phyloP scores from a whole-genome alignment of 2,113 vertebrate species.

The Spilogale gracilis region DNA sequence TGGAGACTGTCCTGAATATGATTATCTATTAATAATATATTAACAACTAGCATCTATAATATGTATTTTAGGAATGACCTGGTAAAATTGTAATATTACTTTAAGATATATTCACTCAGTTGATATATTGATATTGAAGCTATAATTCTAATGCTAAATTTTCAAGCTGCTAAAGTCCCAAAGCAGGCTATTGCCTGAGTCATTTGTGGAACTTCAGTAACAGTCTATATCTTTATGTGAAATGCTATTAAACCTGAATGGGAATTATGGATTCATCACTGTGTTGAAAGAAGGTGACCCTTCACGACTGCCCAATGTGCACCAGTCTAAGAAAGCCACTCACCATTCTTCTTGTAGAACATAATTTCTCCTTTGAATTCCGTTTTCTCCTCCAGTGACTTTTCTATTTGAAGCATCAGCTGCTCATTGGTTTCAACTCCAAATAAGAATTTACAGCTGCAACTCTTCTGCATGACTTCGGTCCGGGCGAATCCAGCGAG shows the following conservation, averaged over 20 bases:
- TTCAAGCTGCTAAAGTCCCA: background rate
- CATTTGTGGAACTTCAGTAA: conserved; percentile 2
- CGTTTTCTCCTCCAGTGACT: conserved; percentile 95
- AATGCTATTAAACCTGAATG: background rate
- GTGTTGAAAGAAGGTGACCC: background rate
- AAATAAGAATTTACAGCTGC: conserved; percentile 97
- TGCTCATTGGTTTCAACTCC: conserved; percentile 96
- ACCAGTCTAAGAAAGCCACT: conserved; percentile 77
- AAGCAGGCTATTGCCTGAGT: background rate
- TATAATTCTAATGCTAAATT: conserved; percentile 25
- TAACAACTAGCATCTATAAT: background rate
- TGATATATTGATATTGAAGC: background rate
- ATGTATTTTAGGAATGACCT: conserved; percentile 10
- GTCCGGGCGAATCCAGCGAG: conserved; percentile 96
- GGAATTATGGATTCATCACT: background rate
- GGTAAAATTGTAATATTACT: background rate
- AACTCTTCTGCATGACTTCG: conserved; percentile 99
- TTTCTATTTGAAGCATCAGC: conserved; percentile 95
- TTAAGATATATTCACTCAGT: background rate
- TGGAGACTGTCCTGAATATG: background rate
- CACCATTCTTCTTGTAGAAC: conserved; percentile 96
- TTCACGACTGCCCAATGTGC: background rate
- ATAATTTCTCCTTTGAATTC: conserved; percentile 99
- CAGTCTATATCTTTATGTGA: background rate
- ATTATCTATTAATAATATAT: background rate